Conservation (phyloP, 2,797 vertebrate genomes). For the Danio tinwini region DNA sequence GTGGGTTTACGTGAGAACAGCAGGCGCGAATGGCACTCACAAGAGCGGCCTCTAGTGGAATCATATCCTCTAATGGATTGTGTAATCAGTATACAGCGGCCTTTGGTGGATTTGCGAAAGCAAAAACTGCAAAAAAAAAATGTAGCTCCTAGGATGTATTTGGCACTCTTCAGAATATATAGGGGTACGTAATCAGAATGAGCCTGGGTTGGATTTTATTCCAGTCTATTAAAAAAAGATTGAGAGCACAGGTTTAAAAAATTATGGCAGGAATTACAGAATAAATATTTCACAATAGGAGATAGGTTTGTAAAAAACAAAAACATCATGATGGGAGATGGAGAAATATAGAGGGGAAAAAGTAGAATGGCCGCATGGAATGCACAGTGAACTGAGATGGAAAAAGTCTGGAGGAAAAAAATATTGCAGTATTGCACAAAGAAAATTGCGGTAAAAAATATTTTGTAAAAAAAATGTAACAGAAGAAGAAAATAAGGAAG, state of each 20-base stretch:
- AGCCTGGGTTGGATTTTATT: background rate
- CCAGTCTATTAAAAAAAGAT: background rate
- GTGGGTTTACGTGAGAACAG: too few relatives aligned
- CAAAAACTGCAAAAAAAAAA: too few relatives aligned
- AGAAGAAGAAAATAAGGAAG: background rate
- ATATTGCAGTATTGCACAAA: constrained; percentile 1
- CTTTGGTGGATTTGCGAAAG: too few relatives aligned
- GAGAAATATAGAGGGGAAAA: background rate
- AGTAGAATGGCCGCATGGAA: constrained; percentile 9
- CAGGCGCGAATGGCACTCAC: too few relatives aligned
- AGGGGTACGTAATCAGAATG: too few relatives aligned
- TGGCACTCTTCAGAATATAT: too few relatives aligned
- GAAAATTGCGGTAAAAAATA: background rate
- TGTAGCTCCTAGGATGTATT: too few relatives aligned
- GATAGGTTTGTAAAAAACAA: constrained; percentile 6
- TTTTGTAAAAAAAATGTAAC: background rate
- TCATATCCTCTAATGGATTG: too few relatives aligned
- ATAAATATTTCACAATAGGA: background rate
- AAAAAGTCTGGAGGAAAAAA: constrained; percentile 3
- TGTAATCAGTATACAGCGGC: too few relatives aligned
- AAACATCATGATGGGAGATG: constrained; percentile 1
- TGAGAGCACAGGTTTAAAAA: constrained; percentile 15
- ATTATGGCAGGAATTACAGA: background rate
- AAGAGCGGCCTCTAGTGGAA: too few relatives aligned
- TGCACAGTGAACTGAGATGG: background rate